Evolutionary conservation across 2,888 invertebrate species (phyloP), one percentile per base, ranked within the genome.

Genomic region (Latrodectus elegans): DNA sequence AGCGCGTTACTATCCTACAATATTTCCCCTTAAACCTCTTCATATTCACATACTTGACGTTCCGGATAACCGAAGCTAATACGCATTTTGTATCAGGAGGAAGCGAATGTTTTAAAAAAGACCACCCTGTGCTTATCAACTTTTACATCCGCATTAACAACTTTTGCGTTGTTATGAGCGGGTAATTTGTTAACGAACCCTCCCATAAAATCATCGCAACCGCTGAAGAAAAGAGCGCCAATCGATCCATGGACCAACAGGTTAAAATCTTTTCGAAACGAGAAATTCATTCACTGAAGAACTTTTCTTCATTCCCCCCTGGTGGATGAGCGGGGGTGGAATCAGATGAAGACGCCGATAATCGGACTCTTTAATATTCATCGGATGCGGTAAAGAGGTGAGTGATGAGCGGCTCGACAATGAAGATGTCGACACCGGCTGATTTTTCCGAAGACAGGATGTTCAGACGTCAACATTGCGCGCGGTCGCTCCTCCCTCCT

Each of bases 201-300:
- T 22, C 15, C 53, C 11, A 26, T 8, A 12, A 73, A 53, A 73
- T 1, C 22, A 11, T 10, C 26, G 52, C 53, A 22, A 55, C n/a
- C 60, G 73, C 53, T 26, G 12, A 14, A 15, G 60, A 60, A 60
- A 60, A 60, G 14, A 60, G 52, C 52, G 17, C 17, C 15, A 26
- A 73, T 73, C 73, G 73, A 73, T 73, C 73, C 73, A 22, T 17
- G 11, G 22, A 53, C 73, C 73, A 73, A 73, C 73, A 73, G 73
- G 73, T 73, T 53, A 73, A 55, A 55, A 12, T 22, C 72, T 15
- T 51, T 51, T 51, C 72, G 51, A 4, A 51, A 51, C 52, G 72
- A 17, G 51, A 72, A 72, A 72, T 60, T 60, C 60, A 60, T 60
- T 60, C 60, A 60, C 60, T n/a, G 38, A 60, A 60, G 60, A 60